A percentile compares a stretch with the other conserved stretches of the same genome.
Conservation (phyloP, 30 jellyfish, hydroid and myxozoan genomes). For the Sanderia malayensis region DNA sequence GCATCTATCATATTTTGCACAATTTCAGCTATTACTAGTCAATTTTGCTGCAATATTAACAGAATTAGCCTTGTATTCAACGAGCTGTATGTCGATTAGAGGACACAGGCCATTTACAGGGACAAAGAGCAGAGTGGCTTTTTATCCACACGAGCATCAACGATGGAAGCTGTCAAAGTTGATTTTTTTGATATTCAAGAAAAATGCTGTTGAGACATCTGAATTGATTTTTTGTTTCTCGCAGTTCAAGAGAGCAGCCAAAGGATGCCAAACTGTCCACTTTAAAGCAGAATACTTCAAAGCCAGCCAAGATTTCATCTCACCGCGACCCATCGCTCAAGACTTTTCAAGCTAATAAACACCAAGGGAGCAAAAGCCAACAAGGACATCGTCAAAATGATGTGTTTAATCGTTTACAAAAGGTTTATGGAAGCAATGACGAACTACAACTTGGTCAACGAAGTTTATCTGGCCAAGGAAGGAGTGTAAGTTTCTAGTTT, state of each 20-base stretch:
- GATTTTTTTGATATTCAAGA: too few species aligned
- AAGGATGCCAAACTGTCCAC: slow-evolving; percentile 2
- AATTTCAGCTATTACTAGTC: too few species aligned
- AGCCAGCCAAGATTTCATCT: slow-evolving; percentile 7
- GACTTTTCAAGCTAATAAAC: slow-evolving; percentile 17
- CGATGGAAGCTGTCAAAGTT: too few species aligned
- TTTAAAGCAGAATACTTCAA: slow-evolving; percentile 5
- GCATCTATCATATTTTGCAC: too few species aligned
- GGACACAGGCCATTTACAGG: too few species aligned
- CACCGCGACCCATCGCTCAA: not conserved
- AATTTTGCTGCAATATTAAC: too few species aligned
- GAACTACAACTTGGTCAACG: not conserved
- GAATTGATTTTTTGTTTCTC: not conserved
- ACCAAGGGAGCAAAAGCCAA: not conserved
- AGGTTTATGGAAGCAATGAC: slow-evolving; percentile 40
- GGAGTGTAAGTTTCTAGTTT: not conserved
- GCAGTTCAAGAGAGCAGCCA: slow-evolving; percentile 5
- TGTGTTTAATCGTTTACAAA: slow-evolving; percentile 40
- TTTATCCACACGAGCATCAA: too few species aligned
- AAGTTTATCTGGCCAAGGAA: not conserved
- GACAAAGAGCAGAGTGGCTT: too few species aligned
- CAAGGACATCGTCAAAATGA: slow-evolving; percentile 27
- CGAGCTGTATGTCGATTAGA: too few species aligned
- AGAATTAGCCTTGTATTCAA: too few species aligned
- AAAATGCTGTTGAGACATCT: too few species aligned